Percentiles rank a stretch among this genome's conserved stretches.
Conservation (phyloP, 1,140 invertebrate species). For the Vanessa atalanta region DNA sequence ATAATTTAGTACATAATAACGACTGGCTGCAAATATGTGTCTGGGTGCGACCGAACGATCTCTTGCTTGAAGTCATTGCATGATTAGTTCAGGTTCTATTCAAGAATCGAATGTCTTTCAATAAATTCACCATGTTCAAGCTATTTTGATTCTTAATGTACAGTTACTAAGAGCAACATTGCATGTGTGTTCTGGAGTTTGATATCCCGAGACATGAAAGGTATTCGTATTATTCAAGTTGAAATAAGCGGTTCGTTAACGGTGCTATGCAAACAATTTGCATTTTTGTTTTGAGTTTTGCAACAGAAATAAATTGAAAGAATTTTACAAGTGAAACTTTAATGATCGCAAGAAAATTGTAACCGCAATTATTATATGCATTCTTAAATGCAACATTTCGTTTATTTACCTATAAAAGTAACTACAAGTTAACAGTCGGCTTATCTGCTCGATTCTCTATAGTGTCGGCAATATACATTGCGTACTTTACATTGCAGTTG, state of each 20-base stretch:
- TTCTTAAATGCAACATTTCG: no score
- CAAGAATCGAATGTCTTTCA: conserved; percentile 48
- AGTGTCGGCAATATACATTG: no score
- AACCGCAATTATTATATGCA: neutral
- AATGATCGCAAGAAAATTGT: neutral
- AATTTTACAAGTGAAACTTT: neutral
- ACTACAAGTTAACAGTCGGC: no score
- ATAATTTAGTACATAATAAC: conserved; percentile 21
- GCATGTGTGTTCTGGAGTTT: conserved; percentile 23
- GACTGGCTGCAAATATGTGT: conserved; percentile 31
- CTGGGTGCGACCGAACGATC: conserved; percentile 31
- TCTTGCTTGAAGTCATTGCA: conserved; percentile 45
- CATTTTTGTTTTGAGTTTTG: conserved; percentile 11
- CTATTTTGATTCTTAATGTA: conserved; percentile 22
- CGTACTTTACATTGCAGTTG: no score
- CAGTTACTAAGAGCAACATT: conserved; percentile 28
- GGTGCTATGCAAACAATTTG: conserved; percentile 40
- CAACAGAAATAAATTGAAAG: conserved; percentile 15
- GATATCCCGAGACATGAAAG: conserved; percentile 51
- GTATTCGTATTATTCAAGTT: conserved; percentile 51
- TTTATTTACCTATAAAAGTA: no score
- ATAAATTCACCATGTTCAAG: conserved; percentile 21
- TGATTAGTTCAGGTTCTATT: conserved; percentile 61
- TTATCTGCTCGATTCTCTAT: no score
- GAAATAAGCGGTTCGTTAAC: conserved; percentile 52